These are phyloP conservation scores for Amphipoea oculea DNA, from an alignment of 2,888 invertebrate genomes.

Conservation along the genomic window DNA sequence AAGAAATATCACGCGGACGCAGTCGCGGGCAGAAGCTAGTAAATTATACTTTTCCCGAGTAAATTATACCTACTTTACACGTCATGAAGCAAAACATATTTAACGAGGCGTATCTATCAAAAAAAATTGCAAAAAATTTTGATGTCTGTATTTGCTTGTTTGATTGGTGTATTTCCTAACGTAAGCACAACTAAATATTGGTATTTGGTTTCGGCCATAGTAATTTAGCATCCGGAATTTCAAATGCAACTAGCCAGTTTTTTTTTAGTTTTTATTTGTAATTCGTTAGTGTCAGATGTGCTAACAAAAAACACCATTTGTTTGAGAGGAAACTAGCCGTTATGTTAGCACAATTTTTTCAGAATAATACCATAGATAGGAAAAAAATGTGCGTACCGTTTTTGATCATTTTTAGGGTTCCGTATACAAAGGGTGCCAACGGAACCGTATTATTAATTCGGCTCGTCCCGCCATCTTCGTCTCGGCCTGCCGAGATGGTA, in stretches of 20 bases:
- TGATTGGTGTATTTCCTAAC: neutral
- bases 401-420: neutral
- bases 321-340: neutral
- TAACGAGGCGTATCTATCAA: neutral
- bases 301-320: slow-evolving; percentile 21
- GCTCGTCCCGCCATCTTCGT: too few relatives aligned
- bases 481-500: too few relatives aligned
- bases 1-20: too few relatives aligned
- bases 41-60: neutral
- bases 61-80: too few relatives aligned
- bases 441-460: too few relatives aligned
- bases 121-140: neutral
- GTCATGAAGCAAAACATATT: neutral
- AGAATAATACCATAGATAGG: neutral
- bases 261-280: slow-evolving; percentile 42
- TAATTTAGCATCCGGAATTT: slow-evolving; percentile 1
- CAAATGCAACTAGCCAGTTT: slow-evolving; percentile 12
- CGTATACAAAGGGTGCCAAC: too few relatives aligned
- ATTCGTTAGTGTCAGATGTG: slow-evolving; percentile 46
- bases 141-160: neutral
- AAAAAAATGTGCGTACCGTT: neutral
- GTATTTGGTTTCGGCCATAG: neutral
- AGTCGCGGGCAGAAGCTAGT: too few relatives aligned
- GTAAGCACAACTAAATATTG: neutral
- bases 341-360: neutral